A percentile compares a stretch with the other conserved stretches of the same genome.
These are phyloP conservation scores for Xanthorhoe designata DNA, from an alignment of 2,888 invertebrate species.

Conservation along the genomic window DNA sequence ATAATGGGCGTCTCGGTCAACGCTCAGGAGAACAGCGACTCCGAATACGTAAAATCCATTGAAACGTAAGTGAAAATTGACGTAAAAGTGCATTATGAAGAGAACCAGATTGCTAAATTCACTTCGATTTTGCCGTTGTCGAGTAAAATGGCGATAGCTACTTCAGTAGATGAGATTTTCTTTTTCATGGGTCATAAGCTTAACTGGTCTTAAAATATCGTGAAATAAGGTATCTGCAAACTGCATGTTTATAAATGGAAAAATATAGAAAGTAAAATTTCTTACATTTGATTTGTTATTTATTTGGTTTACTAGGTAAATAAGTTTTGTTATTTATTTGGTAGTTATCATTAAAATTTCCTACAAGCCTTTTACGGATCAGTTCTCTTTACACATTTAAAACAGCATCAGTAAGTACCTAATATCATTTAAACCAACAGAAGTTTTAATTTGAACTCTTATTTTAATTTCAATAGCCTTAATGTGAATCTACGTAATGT, in stretches of 20 bases:
- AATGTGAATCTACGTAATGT: no score
- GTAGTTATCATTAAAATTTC: no score
- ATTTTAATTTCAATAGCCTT: no score
- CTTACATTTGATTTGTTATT: no score
- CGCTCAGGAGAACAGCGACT: conserved; percentile 89
- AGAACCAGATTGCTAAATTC: not conserved
- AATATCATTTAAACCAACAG: no score
- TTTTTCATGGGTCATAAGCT: not conserved
- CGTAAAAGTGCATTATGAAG: not conserved
- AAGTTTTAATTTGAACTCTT: no score
- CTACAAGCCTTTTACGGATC: no score
- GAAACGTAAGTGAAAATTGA: conserved; percentile 84
- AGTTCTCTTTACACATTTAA: no score
- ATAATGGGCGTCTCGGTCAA: conserved; percentile 93
- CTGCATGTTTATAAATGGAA: not conserved
- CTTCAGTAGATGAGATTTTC: not conserved
- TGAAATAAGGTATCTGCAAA: not conserved
- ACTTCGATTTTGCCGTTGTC: not conserved
- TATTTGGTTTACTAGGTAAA: no score
- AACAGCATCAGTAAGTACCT: no score
- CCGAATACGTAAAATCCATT: conserved; percentile 91
- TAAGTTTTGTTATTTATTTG: no score
- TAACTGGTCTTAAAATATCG: not conserved
- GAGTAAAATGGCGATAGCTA: not conserved
- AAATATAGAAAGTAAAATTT: not conserved